These are phyloP conservation scores for Eptatretus burgeri DNA, from an alignment of 2,113 vertebrate species.

Conservation along the genomic window DNA sequence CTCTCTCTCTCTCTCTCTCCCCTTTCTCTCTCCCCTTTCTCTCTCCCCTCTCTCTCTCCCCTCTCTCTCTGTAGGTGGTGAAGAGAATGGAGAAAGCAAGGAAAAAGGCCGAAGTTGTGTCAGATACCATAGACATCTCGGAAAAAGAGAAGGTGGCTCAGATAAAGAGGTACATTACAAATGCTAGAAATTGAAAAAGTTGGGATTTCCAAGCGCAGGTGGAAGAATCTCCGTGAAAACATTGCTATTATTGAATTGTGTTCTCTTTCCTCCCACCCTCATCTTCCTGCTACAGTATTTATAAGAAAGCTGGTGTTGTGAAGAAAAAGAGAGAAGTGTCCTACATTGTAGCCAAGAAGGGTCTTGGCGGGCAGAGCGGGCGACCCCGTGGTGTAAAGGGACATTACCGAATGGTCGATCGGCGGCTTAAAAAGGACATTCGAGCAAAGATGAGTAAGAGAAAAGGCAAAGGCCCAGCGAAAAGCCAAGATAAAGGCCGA, in stretches of 20 bases:
- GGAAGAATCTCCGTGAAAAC: no score
- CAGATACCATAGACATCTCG: conserved; percentile 64
- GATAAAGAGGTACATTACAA: conserved; percentile 31
- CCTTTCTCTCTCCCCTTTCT: no score
- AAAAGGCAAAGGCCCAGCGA: conserved; percentile 8
- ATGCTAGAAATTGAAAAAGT: no score
- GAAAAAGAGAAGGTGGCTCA: conserved; percentile 70
- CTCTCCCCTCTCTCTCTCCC: neutral
- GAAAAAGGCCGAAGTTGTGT: conserved; percentile 70
- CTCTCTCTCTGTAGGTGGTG: conserved; percentile 27
- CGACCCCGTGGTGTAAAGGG: conserved; percentile 52
- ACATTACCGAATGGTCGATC: conserved; percentile 60
- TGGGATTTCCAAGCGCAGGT: no score
- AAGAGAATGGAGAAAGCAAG: conserved; percentile 82
- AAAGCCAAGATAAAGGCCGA: no score
- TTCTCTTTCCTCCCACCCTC: neutral
- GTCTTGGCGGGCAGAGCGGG: conserved; percentile 34
- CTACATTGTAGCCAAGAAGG: conserved; percentile 60
- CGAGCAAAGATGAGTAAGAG: conserved; percentile 36
- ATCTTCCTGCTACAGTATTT: conserved; percentile 27
- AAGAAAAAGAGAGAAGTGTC: conserved; percentile 73
- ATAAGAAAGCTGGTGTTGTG: conserved; percentile 65
- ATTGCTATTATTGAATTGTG: no score
- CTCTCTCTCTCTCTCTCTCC: no score
- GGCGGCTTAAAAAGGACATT: conserved; percentile 66